Conservation (phyloP, 2,113 vertebrate species). For the Hylia prasina region DNA sequence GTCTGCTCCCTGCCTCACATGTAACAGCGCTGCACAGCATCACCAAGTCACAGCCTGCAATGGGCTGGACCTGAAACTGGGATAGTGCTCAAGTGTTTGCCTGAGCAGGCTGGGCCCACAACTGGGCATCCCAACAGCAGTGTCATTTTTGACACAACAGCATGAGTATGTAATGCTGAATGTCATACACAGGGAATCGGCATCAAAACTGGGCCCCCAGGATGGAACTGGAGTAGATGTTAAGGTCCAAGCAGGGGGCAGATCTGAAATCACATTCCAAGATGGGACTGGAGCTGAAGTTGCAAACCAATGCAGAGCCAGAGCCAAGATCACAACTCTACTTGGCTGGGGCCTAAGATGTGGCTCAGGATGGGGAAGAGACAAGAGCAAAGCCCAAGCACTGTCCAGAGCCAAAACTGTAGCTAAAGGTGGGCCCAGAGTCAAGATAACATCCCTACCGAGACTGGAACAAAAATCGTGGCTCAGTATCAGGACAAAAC, state of each 20-base stretch:
- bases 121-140: fast-evolving
- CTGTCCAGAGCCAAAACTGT: neutral
- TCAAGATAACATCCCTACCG: neutral
- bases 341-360: neutral
- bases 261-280: neutral
- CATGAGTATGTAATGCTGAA: too few relatives aligned
- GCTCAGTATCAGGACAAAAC: neutral
- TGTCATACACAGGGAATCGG: too few relatives aligned
- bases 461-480: neutral
- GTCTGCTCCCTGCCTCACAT: neutral
- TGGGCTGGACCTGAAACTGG: neutral
- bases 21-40: fast-evolving
- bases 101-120: neutral
- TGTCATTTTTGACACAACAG: too few relatives aligned
- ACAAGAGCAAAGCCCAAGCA: neutral
- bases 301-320: neutral
- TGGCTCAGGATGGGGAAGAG: neutral
- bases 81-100: neutral
- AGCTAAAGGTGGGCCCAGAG: neutral
- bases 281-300: neutral
- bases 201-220: neutral
- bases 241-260: neutral
- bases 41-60: neutral
- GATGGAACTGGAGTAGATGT: neutral
- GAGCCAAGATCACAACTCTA: neutral